These are phyloP conservation scores for Pediacus dermestoides DNA, from an alignment of 2,888 invertebrate genomes.

Conservation along the genomic window DNA sequence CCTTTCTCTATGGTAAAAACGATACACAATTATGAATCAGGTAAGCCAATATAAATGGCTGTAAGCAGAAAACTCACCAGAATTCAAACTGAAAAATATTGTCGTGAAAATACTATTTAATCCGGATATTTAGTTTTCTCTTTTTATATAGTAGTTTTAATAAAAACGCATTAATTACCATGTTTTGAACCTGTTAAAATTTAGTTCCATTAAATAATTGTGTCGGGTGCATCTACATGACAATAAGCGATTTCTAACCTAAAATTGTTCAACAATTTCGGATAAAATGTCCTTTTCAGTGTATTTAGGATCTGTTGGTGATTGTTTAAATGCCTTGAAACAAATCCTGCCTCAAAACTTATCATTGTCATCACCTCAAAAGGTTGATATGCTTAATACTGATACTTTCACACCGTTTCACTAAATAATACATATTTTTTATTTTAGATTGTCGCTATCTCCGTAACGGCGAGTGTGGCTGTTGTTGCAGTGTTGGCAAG, in stretches of 20 bases:
- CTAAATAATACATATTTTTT: slow-evolving; percentile 18
- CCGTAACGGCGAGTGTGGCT: slow-evolving; percentile 73
- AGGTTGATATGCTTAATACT: slow-evolving; percentile 51
- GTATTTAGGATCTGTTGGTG: slow-evolving; percentile 56
- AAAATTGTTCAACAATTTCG: background rate
- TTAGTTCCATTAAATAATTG: too few species aligned
- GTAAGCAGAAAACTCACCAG: too few species aligned
- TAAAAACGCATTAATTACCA: too few species aligned
- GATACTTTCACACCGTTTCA: slow-evolving; percentile 5
- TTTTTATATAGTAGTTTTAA: too few species aligned
- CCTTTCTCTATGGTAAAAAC: too few species aligned
- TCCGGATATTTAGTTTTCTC: too few species aligned
- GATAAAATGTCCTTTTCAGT: slow-evolving; percentile 49
- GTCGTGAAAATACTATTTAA: too few species aligned
- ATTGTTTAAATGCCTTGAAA: slow-evolving; percentile 56
- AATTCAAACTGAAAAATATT: too few species aligned
- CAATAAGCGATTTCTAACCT: background rate
- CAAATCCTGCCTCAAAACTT: slow-evolving; percentile 49
- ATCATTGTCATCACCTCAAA: slow-evolving; percentile 64
- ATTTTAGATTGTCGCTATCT: slow-evolving; percentile 65
- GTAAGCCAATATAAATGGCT: too few species aligned
- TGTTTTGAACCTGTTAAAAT: too few species aligned
- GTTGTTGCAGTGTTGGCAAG: slow-evolving; percentile 80
- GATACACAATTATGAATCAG: too few species aligned
- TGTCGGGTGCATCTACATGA: too few species aligned